These are phyloP conservation scores for Vanessa cardui DNA, from an alignment of 2,888 invertebrate genomes.

Conservation along the genomic window DNA sequence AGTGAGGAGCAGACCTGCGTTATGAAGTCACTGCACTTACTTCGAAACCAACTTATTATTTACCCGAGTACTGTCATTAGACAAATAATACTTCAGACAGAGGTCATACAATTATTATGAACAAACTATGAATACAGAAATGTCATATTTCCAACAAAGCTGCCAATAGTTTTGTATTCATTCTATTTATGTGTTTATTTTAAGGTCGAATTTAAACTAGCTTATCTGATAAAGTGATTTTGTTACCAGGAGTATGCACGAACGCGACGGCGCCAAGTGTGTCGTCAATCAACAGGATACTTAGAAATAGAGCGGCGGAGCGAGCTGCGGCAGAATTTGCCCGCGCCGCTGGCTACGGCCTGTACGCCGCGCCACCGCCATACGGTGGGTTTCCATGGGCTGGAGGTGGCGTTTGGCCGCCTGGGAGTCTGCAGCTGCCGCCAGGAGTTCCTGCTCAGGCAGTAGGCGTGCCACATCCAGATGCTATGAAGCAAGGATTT, in stretches of 20 bases:
- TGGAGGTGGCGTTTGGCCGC: constrained; percentile 79
- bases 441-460: constrained; percentile 74
- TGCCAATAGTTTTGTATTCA: too few relatives aligned
- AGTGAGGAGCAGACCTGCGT: constrained; percentile 13
- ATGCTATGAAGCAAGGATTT: constrained; percentile 75
- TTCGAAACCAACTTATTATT: constrained; percentile 1
- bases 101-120: too few relatives aligned
- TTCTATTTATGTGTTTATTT: too few relatives aligned
- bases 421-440: constrained; percentile 82
- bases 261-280: constrained; percentile 98
- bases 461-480: constrained; percentile 75
- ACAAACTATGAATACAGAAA: too few relatives aligned
- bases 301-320: constrained; percentile 97
- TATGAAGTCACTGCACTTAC: constrained; percentile 17
- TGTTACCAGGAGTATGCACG: constrained; percentile 92
- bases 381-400: constrained; percentile 84
- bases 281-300: constrained; percentile 97
- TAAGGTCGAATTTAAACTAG: too few relatives aligned
- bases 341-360: constrained; percentile 93
- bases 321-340: constrained; percentile 98
- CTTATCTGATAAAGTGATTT: not conserved
- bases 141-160: too few relatives aligned
- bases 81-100: constrained; percentile 33
- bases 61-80: constrained; percentile 38
- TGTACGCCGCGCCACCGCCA: constrained; percentile 90